These are phyloP conservation scores for Unio pictorum DNA, from an alignment of 2,888 invertebrate genomes.

Conservation along the genomic window DNA sequence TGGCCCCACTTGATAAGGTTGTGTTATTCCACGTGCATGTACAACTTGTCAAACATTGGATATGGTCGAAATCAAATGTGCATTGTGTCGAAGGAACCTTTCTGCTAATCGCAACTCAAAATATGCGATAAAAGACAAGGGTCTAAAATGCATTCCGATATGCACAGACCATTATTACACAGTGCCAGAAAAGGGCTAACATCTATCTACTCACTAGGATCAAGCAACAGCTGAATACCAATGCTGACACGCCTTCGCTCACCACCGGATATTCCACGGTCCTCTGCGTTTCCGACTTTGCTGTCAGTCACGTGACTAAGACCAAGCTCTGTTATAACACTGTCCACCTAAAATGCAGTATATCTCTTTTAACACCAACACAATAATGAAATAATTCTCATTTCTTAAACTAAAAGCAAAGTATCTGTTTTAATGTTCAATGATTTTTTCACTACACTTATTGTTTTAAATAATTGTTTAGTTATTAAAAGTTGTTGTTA, in stretches of 20 bases:
- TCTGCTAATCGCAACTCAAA: too few relatives aligned
- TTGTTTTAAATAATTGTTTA: too few relatives aligned
- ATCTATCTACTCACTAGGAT: slow-evolving; percentile 81
- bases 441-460: neutral
- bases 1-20: too few relatives aligned
- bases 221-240: slow-evolving; percentile 92
- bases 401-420: neutral
- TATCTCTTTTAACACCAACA: neutral
- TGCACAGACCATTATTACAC: neutral
- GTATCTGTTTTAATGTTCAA: neutral
- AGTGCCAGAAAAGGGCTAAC: neutral
- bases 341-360: slow-evolving; percentile 72
- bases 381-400: neutral
- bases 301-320: slow-evolving; percentile 88
- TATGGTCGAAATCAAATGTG: too few relatives aligned
- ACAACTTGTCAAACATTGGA: too few relatives aligned
- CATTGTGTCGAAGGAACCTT: too few relatives aligned
- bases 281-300: slow-evolving; percentile 75
- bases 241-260: slow-evolving; percentile 92
- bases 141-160: too few relatives aligned
- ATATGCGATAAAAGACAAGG: too few relatives aligned
- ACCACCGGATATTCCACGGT: slow-evolving; percentile 88
- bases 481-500: too few relatives aligned
- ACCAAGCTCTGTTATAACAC: slow-evolving; percentile 93
- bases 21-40: too few relatives aligned